A percentile compares a stretch with the other conserved stretches of the same genome.
phyloP scores from a whole-genome alignment of 2,797 vertebrate species.

The Hyperoplus immaculatus region DNA sequence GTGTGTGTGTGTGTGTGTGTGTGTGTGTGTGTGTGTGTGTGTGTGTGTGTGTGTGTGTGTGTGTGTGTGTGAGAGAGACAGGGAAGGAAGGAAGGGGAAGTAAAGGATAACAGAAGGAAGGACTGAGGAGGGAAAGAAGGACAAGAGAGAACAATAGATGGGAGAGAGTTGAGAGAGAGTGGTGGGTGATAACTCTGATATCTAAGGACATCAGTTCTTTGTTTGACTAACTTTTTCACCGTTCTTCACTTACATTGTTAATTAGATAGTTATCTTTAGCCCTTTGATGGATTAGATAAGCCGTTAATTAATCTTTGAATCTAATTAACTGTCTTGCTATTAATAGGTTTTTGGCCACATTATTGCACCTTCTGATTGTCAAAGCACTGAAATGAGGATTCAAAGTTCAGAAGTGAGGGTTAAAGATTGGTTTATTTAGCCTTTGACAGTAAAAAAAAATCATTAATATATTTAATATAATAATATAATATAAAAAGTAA shows the following conservation, averaged over 20 bases:
- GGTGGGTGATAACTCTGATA: slow-evolving; percentile 58
- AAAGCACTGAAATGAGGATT: slow-evolving; percentile 52
- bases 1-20: no score
- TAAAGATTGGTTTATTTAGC: background rate
- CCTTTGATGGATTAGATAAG: slow-evolving; percentile 78
- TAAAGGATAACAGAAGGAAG: slow-evolving; percentile 28
- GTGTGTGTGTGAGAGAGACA: no score
- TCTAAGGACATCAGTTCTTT: slow-evolving; percentile 61
- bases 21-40: no score
- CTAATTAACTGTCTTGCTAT: slow-evolving; percentile 82
- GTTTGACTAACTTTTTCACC: slow-evolving; percentile 76
- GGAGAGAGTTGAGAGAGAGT: slow-evolving; percentile 29
- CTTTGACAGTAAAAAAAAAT: background rate
- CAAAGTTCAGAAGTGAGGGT: slow-evolving; percentile 10
- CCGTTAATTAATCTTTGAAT: slow-evolving; percentile 82
- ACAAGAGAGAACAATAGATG: slow-evolving; percentile 55
- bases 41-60: no score
- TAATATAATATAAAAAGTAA: background rate
- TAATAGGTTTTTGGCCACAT: slow-evolving; percentile 69
- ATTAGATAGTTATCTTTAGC: slow-evolving; percentile 86
- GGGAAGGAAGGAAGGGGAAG: slow-evolving; percentile 11
- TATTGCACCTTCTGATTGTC: slow-evolving; percentile 69
- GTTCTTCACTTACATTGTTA: slow-evolving; percentile 71
- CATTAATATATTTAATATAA: background rate
- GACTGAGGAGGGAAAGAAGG: slow-evolving; percentile 9